Percentiles rank a stretch among this genome's conserved stretches.
These are phyloP conservation scores for Buteo buteo DNA, from an alignment of 2,113 vertebrate genomes.

Conservation along the genomic window DNA sequence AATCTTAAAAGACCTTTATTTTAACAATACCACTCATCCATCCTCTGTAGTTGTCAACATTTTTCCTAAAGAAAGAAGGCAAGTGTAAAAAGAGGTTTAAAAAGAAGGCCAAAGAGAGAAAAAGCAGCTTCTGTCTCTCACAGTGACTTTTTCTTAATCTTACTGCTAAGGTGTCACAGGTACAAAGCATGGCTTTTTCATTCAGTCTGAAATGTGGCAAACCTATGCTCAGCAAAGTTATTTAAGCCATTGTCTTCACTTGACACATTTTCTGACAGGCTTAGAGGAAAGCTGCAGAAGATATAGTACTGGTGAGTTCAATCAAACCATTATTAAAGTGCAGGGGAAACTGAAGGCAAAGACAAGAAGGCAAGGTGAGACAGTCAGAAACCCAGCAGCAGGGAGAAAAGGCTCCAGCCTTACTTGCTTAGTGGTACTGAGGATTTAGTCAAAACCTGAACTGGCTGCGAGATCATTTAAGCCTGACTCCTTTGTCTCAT, in stretches of 20 bases:
- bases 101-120: neutral
- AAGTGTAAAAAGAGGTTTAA: neutral
- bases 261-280: neutral
- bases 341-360: neutral
- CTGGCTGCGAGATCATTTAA: neutral
- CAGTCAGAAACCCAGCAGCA: neutral
- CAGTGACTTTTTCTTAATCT: neutral
- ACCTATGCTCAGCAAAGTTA: neutral
- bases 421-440: neutral
- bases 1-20: neutral
- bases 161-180: neutral
- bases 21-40: neutral
- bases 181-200: neutral
- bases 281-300: neutral
- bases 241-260: neutral
- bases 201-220: neutral
- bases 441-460: neutral
- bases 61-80: neutral
- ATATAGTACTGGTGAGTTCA: neutral
- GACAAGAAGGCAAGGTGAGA: neutral
- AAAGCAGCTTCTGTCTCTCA: neutral
- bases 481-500: neutral
- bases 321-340: neutral
- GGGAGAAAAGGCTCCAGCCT: neutral
- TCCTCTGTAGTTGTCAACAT: neutral